Conservation (phyloP, 1,140 invertebrate species). For the Drosophila paulistorum region DNA sequence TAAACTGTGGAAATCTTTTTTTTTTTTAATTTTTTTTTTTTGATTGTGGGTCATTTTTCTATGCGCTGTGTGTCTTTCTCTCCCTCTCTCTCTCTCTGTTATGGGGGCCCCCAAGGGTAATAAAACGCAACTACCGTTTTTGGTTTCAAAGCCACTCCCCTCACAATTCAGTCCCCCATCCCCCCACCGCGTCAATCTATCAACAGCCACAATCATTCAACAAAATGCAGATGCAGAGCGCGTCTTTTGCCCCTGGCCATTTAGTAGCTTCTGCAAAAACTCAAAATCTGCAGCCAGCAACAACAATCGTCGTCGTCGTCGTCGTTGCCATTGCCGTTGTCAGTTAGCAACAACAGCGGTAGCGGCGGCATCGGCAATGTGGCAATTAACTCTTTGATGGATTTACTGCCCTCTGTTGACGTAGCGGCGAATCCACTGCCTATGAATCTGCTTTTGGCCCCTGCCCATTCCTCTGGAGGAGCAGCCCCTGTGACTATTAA, state of each 20-base stretch:
- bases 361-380: slow-evolving; percentile 46
- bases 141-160: slow-evolving; percentile 11
- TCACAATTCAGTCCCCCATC: neutral
- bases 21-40: neutral
- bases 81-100: neutral
- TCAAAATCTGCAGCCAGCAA: slow-evolving; percentile 27
- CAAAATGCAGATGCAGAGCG: slow-evolving; percentile 40
- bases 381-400: slow-evolving; percentile 80
- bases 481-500: slow-evolving; percentile 47
- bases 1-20: neutral
- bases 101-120: slow-evolving; percentile 34
- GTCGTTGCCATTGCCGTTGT: slow-evolving; percentile 14
- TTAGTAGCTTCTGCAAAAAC: slow-evolving; percentile 54
- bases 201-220: slow-evolving; percentile 17
- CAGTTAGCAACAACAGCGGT: slow-evolving; percentile 22
- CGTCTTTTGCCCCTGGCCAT: slow-evolving; percentile 53
- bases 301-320: slow-evolving; percentile 24
- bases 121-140: slow-evolving; percentile 48
- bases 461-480: slow-evolving; percentile 13
- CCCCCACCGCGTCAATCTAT: neutral
- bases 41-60: slow-evolving; percentile 55
- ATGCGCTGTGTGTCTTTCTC: neutral
- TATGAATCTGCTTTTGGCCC: slow-evolving; percentile 5
- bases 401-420: slow-evolving; percentile 57
- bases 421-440: slow-evolving; percentile 21